Evolutionary conservation across 2,797 vertebrate species (phyloP).

Genomic region (Netta rufina): DNA sequence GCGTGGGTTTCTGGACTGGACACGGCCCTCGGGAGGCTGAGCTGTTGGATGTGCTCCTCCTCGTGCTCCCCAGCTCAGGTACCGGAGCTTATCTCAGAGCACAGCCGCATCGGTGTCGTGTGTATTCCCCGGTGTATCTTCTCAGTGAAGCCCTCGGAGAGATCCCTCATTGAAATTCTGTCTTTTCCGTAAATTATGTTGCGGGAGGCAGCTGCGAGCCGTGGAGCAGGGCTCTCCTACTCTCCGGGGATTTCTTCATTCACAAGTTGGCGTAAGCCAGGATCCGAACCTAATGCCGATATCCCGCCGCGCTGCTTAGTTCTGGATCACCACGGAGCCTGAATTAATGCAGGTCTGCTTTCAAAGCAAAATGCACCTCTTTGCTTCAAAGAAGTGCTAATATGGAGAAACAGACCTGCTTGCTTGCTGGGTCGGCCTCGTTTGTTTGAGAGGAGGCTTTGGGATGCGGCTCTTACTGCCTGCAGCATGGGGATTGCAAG

Average conservation of each 20-base stretch:
- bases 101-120: neutral
- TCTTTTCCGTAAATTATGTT: neutral
- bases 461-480: neutral
- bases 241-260: neutral
- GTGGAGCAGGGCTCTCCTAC: neutral
- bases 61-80: neutral
- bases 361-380: neutral
- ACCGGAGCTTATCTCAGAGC: neutral
- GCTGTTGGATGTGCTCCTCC: neutral
- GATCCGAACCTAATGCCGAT: neutral
- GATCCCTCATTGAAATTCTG: constrained; percentile 16
- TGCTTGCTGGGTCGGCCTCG: neutral
- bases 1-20: neutral
- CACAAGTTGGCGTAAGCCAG: neutral
- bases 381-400: neutral
- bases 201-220: neutral
- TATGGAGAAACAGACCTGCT: neutral
- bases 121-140: neutral
- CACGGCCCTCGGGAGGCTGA: neutral
- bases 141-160: neutral
- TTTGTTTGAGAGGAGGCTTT: neutral
- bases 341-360: neutral
- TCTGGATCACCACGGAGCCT: neutral
- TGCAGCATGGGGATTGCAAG: neutral
- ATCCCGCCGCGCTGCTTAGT: neutral